Evolutionary conservation across 2,888 invertebrate genomes (phyloP), one percentile per base, ranked within the genome.

Genomic region (Pseudococcus jackbeardsleyi): DNA sequence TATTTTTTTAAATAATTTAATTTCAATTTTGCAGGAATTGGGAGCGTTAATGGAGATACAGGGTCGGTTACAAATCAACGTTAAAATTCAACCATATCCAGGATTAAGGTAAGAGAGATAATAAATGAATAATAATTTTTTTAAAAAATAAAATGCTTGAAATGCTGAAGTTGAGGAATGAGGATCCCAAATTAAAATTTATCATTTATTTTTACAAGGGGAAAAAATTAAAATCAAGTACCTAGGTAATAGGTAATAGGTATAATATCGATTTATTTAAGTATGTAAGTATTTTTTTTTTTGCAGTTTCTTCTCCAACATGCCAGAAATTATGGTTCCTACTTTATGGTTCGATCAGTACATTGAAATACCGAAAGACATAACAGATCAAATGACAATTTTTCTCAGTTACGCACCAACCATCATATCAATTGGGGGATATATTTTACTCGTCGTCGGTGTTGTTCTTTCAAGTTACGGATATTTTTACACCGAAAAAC

Each of bases 51-150:
- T 84, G 46, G 84, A 84, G n/a, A 19, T 39, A 39, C 19, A 19
- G 2, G 97, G 95, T 0, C 93, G 95, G 90, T 91, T 97, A 86
- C 97, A 97, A 92, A 94, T 97, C 89, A 97, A 96, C 92, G 92
- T 95, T 90, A 91, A 93, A 89, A 90, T 95, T 7, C 91, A 93
- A 89, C 93, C 93, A 0, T 1, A 93, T 94, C 89, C 88, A 91
- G 9, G 91, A 92, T 8, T 93, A 12, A 15, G 33, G 68, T 26
- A 15, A 26, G 33, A 33, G 50, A 17, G 15, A 50, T 50, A 33
- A 33, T 33, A 3, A 3, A 33, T 33, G 26, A 3, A 33, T 33
- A 33, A 33, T 3, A 33, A n/a, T n/a, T n/a, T n/a, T n/a, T n/a
- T n/a, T n/a, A n/a, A n/a, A n/a, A n/a, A n/a, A n/a, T n/a, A n/a